Conservation (phyloP, 2,888 invertebrate genomes). For the Drosophila mayaguana region DNA sequence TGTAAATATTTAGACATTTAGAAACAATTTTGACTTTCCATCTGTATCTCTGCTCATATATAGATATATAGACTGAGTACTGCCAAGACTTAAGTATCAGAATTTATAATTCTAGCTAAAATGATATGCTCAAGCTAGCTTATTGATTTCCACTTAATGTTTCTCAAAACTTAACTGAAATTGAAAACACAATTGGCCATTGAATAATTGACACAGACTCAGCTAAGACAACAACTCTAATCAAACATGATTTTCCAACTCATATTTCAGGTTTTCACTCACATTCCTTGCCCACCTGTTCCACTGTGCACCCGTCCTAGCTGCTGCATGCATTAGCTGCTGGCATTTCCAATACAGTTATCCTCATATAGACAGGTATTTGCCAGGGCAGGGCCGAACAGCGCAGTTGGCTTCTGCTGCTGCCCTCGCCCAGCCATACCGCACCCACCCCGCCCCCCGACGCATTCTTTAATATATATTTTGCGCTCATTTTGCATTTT, state of each 20-base stretch:
- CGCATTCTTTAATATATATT: conserved; percentile 53
- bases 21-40: no score
- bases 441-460: conserved; percentile 15
- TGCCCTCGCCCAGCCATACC: not conserved
- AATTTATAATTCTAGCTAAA: no score
- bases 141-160: no score
- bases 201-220: no score
- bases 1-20: no score
- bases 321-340: conserved; percentile 6
- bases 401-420: not conserved
- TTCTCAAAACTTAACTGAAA: no score
- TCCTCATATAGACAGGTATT: conserved; percentile 11
- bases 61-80: no score
- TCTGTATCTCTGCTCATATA: no score
- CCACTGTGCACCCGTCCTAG: not conserved
- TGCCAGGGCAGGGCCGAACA: not conserved
- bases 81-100: no score
- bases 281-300: not conserved
- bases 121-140: no score
- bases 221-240: not conserved
- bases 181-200: no score
- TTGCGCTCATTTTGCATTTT: conserved; percentile 74
- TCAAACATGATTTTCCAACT: not conserved
- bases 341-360: conserved; percentile 18
- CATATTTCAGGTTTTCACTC: not conserved